These are phyloP conservation scores for Pomatorhinus ruficollis DNA, from an alignment of 2,113 vertebrate genomes.

Conservation along the genomic window DNA sequence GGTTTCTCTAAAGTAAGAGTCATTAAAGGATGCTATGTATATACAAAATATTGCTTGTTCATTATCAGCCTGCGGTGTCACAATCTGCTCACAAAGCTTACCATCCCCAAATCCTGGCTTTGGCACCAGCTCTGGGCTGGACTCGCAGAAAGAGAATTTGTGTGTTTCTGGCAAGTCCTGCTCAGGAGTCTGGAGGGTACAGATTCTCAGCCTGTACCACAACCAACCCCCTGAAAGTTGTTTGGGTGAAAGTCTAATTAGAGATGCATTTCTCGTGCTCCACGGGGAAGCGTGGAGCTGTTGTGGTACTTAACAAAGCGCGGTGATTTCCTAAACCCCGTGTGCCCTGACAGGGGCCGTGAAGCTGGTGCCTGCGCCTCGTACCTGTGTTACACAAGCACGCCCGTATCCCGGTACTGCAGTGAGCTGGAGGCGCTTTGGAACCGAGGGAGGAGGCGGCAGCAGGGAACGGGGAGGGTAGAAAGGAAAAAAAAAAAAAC, in stretches of 20 bases:
- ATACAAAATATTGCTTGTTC: neutral
- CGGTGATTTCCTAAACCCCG: neutral
- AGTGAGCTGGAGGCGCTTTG: neutral
- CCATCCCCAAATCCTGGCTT: neutral
- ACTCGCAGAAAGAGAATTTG: rapidly evolving
- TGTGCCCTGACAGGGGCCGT: rapidly evolving
- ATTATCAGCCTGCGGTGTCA: neutral
- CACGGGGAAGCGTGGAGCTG: neutral
- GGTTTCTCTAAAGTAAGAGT: neutral
- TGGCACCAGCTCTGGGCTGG: neutral
- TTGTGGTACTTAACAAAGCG: rapidly evolving
- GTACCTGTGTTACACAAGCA: neutral
- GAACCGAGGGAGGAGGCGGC: neutral
- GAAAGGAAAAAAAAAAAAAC: no score
- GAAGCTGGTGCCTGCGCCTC: neutral
- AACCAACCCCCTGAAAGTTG: neutral
- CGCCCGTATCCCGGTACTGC: neutral
- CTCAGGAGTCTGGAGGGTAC: neutral
- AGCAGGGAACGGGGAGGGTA: neutral
- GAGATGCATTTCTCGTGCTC: neutral
- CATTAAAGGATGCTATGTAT: neutral
- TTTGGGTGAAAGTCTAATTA: neutral
- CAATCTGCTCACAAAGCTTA: neutral
- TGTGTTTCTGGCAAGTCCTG: neutral
- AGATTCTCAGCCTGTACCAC: neutral